A percentile compares a stretch with the other conserved stretches of the same genome.
These are phyloP conservation scores for Poeciliopsis turrubarensis DNA, from an alignment of 2,113 vertebrate genomes.

Conservation along the genomic window DNA sequence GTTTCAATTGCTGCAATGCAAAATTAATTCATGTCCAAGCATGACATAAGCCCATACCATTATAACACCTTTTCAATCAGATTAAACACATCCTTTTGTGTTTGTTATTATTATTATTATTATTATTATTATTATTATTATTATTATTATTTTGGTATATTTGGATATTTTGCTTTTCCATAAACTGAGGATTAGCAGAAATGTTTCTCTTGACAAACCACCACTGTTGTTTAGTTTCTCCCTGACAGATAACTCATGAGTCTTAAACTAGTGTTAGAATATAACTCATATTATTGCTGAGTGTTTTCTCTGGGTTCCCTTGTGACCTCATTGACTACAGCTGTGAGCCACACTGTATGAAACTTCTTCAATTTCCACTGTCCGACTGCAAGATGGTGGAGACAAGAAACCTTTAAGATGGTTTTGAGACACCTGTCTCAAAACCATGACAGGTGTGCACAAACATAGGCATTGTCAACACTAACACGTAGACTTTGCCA, in stretches of 20 bases:
- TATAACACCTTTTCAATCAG: not conserved
- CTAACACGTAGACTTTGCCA: not conserved
- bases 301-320: not conserved
- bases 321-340: not conserved
- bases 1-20: not conserved
- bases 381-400: not conserved
- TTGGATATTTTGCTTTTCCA: not conserved
- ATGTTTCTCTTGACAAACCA: not conserved
- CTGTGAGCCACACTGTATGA: not conserved
- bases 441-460: not conserved
- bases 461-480: not conserved
- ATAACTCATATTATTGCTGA: not conserved
- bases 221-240: not conserved
- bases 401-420: not conserved
- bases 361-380: not conserved
- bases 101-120: too few relatives aligned
- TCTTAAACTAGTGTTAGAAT: not conserved
- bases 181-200: not conserved
- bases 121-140: too few relatives aligned
- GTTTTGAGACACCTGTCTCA: not conserved
- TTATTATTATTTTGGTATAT: not conserved
- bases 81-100: not conserved
- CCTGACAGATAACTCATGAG: constrained; percentile 2
- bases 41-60: not conserved
- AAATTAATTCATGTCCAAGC: not conserved